These are phyloP conservation scores for Lithophane leautieri DNA, from an alignment of 2,888 invertebrate species.

Conservation along the genomic window DNA sequence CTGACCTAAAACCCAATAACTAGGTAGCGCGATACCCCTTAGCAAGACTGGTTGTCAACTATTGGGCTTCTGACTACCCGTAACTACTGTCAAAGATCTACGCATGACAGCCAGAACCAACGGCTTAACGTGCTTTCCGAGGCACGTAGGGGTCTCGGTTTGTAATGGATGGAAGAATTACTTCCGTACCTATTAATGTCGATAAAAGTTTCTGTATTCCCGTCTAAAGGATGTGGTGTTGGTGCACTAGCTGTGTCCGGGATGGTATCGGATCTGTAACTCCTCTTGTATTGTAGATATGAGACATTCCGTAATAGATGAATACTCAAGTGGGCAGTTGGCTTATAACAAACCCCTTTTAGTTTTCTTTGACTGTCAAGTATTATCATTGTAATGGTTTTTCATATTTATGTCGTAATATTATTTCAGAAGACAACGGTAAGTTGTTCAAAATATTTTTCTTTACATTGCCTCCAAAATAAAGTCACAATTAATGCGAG, in stretches of 20 bases:
- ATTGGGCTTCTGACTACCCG: background rate
- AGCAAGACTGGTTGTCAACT: background rate
- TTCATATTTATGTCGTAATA: too few relatives aligned
- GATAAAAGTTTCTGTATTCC: background rate
- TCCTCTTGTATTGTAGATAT: background rate
- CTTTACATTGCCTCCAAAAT: background rate
- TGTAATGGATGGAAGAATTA: background rate
- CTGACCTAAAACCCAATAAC: background rate
- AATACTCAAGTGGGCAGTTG: background rate
- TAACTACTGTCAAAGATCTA: background rate
- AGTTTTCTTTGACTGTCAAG: background rate
- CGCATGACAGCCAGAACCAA: background rate
- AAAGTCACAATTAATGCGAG: background rate
- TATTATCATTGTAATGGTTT: background rate
- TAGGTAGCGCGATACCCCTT: background rate
- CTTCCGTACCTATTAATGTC: background rate
- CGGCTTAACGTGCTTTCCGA: background rate
- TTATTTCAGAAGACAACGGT: slow-evolving; percentile 37
- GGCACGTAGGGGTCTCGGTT: background rate
- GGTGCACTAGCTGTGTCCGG: too few relatives aligned
- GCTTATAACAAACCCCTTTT: background rate
- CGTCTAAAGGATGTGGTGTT: too few relatives aligned
- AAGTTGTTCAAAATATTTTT: slow-evolving; percentile 2
- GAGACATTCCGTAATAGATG: background rate
- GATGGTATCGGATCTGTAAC: background rate